A percentile compares a stretch with the other conserved stretches of the same genome.
Evolutionary conservation across 2,113 vertebrate species (phyloP).

Genomic region (Copsychus sechellarum): DNA sequence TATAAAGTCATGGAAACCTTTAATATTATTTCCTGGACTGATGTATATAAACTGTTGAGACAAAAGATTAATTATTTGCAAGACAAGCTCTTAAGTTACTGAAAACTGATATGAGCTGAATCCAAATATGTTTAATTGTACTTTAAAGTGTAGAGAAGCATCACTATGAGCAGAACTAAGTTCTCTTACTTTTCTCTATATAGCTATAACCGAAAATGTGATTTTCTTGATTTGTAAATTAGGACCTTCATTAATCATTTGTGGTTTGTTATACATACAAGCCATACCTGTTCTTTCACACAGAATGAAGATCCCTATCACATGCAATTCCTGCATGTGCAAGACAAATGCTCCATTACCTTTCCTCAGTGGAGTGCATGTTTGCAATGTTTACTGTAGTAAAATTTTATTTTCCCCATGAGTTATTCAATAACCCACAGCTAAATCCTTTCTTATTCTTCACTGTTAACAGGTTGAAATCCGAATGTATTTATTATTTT

Average conservation of each 20-base stretch:
- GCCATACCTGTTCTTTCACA: neutral
- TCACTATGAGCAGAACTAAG: neutral
- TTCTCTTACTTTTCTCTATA: neutral
- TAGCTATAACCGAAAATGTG: neutral
- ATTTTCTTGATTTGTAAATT: neutral
- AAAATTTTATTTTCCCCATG: neutral
- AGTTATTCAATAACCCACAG: neutral
- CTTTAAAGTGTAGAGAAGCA: neutral
- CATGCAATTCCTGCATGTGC: neutral
- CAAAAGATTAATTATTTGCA: neutral
- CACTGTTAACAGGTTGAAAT: neutral
- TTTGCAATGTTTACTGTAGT: neutral
- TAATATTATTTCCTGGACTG: neutral
- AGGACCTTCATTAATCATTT: neutral
- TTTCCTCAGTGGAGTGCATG: neutral
- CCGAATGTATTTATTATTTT: neutral
- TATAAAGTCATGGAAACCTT: neutral
- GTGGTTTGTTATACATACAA: neutral
- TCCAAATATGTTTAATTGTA: neutral
- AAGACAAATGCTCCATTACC: neutral
- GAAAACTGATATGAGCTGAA: neutral
- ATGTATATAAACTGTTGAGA: neutral
- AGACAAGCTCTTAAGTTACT: neutral
- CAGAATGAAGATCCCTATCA: neutral
- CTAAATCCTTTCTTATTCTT: neutral